phyloP scores from a whole-genome alignment of 2,113 vertebrate genomes.

The Coreoperca whiteheadi region DNA sequence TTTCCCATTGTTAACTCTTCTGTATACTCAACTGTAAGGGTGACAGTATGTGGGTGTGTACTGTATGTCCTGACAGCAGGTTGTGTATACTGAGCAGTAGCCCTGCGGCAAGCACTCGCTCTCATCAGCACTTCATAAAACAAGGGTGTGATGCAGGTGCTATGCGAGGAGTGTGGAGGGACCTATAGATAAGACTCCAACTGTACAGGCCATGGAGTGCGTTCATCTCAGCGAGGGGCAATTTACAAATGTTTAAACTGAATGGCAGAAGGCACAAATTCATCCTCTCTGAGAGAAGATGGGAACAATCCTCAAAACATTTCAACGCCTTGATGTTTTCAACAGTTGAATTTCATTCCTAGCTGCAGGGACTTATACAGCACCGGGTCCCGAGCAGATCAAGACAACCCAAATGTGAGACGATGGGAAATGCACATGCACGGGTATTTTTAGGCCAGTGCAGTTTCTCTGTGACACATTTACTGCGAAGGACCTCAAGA shows the following conservation, averaged over 20 bases:
- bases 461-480: slow-evolving; percentile 72
- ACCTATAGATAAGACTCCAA: slow-evolving; percentile 14
- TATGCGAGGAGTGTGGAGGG: background rate
- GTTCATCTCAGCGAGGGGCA: background rate
- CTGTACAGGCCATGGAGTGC: background rate
- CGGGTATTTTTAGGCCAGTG: slow-evolving; percentile 75
- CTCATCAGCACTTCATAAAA: slow-evolving; percentile 47
- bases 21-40: slow-evolving; percentile 28
- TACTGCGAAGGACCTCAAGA: slow-evolving; percentile 69
- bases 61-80: slow-evolving; percentile 26
- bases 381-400: slow-evolving; percentile 7
- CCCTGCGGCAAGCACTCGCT: slow-evolving; percentile 9
- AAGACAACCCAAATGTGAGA: slow-evolving; percentile 47
- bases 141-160: slow-evolving; percentile 50
- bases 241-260: slow-evolving; percentile 5
- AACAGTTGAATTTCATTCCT: slow-evolving; percentile 25
- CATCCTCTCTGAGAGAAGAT: background rate
- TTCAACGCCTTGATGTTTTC: slow-evolving; percentile 23
- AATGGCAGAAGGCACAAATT: background rate
- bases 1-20: slow-evolving; percentile 70
- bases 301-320: background rate
- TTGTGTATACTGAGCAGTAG: slow-evolving; percentile 19
- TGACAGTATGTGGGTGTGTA: slow-evolving; percentile 19
- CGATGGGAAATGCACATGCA: slow-evolving; percentile 42
- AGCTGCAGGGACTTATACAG: slow-evolving; percentile 28